phyloP scores from a whole-genome alignment of 2,888 invertebrate genomes.

The Ctena decussata region DNA sequence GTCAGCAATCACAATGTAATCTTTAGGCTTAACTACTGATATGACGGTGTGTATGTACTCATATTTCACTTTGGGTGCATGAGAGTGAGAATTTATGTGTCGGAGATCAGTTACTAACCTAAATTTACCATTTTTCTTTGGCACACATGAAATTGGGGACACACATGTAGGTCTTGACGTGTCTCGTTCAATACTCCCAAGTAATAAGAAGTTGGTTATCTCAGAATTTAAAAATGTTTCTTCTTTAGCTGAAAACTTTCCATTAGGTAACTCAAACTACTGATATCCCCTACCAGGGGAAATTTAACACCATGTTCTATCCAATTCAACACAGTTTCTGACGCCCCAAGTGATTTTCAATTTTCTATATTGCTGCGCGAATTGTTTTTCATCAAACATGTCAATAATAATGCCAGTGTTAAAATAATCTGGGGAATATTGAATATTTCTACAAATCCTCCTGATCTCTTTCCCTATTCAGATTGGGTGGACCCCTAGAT shows the following conservation, averaged over 20 bases:
- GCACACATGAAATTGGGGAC: slow-evolving; percentile 25
- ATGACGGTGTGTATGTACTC: slow-evolving; percentile 7
- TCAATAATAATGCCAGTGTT: neutral
- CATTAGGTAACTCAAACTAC: neutral
- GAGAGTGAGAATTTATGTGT: neutral
- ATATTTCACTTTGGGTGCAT: neutral
- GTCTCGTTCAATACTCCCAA: neutral
- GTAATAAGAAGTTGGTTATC: neutral
- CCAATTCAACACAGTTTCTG: slow-evolving; percentile 7
- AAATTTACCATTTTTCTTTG: slow-evolving; percentile 21
- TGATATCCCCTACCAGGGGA: neutral
- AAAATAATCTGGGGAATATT: neutral
- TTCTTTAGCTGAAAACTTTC: neutral
- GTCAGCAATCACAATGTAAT: neutral
- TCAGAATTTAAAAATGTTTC: neutral
- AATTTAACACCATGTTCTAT: slow-evolving; percentile 11
- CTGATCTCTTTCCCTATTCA: neutral
- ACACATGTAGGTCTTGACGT: slow-evolving; percentile 6
- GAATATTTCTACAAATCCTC: neutral
- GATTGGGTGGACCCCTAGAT: neutral
- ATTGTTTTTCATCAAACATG: slow-evolving; percentile 2
- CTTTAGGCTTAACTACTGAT: neutral
- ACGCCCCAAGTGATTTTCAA: neutral
- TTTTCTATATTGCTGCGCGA: neutral
- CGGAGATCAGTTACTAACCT: slow-evolving; percentile 21